A percentile compares a stretch with the other conserved stretches of the same genome.
These are phyloP conservation scores for Caradrina kadenii DNA, from an alignment of 2,888 invertebrate species.

Conservation along the genomic window DNA sequence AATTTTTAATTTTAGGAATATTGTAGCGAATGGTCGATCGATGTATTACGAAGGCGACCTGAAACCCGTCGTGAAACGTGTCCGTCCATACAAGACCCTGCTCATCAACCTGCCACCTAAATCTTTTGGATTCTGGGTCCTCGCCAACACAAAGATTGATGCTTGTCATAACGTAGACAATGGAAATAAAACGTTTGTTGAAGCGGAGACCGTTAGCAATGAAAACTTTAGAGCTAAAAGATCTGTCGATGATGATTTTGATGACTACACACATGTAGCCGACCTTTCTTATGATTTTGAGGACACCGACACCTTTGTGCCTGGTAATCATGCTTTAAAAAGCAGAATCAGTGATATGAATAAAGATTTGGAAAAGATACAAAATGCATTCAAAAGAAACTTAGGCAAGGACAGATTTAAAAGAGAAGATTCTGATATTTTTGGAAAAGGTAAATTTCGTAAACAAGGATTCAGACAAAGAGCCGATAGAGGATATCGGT, in stretches of 20 bases:
- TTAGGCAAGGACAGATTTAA: slow-evolving; percentile 65
- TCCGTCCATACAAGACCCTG: slow-evolving; percentile 88
- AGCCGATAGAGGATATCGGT: slow-evolving; percentile 41
- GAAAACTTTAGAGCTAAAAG: slow-evolving; percentile 69
- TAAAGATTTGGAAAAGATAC: slow-evolving; percentile 72
- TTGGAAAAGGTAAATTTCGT: slow-evolving; percentile 57
- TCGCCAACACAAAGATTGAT: slow-evolving; percentile 92
- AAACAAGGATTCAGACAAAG: slow-evolving; percentile 55
- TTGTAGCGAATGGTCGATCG: slow-evolving; percentile 91
- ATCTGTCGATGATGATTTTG: slow-evolving; percentile 67
- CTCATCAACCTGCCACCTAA: slow-evolving; percentile 91
- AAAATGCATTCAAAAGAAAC: slow-evolving; percentile 64
- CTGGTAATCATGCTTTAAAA: slow-evolving; percentile 65
- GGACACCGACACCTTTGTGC: slow-evolving; percentile 54
- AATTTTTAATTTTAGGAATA: slow-evolving; percentile 82
- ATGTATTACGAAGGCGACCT: slow-evolving; percentile 91
- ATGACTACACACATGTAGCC: slow-evolving; percentile 53
- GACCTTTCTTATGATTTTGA: slow-evolving; percentile 65
- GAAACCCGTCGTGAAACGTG: slow-evolving; percentile 87
- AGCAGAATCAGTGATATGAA: slow-evolving; percentile 72
- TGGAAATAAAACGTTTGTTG: slow-evolving; percentile 60
- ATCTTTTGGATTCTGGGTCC: slow-evolving; percentile 94
- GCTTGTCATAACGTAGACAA: slow-evolving; percentile 84
- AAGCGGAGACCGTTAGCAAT: slow-evolving; percentile 59
- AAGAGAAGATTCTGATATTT: slow-evolving; percentile 62